Evolutionary conservation across 2,888 invertebrate species (phyloP).

Genomic region (Platerodrilus igneus): DNA sequence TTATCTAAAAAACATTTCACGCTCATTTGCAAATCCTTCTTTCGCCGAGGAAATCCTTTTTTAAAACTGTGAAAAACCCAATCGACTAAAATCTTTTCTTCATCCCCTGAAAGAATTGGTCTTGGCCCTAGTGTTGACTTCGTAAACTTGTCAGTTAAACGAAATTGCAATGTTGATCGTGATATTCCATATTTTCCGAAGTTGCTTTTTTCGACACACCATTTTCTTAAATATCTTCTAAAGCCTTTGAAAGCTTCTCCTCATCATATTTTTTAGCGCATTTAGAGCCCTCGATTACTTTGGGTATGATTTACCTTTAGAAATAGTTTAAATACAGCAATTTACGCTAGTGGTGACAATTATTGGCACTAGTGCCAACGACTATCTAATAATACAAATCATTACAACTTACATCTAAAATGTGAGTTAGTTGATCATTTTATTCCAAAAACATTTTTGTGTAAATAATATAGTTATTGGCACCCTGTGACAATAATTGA

Average conservation of each 20-base stretch:
- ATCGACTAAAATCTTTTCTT: conserved; percentile 13
- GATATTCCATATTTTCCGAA: conserved; percentile 13
- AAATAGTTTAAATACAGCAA: background rate
- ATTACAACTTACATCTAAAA: no score
- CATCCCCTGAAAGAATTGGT: conserved; percentile 10
- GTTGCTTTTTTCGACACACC: conserved; percentile 2
- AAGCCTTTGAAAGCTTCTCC: background rate
- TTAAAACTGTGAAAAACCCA: conserved; percentile 15
- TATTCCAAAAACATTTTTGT: no score
- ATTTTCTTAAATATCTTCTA: background rate
- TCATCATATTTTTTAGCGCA: conserved; percentile 1
- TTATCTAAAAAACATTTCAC: conserved; percentile 2
- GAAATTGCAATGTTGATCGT: conserved; percentile 20
- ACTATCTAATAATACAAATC: no score
- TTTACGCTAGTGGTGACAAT: no score
- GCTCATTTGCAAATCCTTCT: conserved; percentile 3
- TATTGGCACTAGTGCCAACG: no score
- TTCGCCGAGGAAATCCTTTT: conserved; percentile 11
- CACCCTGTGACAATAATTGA: no score
- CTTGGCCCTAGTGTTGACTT: conserved; percentile 20
- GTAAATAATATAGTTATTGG: no score
- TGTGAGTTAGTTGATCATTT: no score
- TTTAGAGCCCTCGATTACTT: background rate
- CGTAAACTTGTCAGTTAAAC: conserved; percentile 15
- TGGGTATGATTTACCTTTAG: background rate